A percentile compares a stretch with the other conserved stretches of the same genome.
Evolutionary conservation across 2,888 invertebrate species (phyloP).

Genomic region (Tetropium fuscum): DNA sequence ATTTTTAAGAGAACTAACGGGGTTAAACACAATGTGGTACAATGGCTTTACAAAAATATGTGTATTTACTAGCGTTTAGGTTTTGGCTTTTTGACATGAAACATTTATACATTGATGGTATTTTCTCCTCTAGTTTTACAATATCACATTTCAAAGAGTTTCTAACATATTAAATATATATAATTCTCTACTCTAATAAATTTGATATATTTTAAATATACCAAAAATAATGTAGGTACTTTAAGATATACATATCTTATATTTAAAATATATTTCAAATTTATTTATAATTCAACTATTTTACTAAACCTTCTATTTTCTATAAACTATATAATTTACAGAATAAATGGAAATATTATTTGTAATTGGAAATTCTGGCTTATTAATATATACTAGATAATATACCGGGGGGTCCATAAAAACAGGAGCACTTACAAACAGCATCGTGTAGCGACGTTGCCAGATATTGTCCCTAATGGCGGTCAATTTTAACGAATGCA

Average conservation of each 20-base stretch:
- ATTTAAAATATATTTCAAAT: constrained; percentile 9
- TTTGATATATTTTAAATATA: constrained; percentile 16
- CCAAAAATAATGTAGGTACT: background rate
- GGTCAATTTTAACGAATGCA: too few relatives aligned
- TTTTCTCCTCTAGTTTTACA: constrained; percentile 39
- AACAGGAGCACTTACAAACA: too few relatives aligned
- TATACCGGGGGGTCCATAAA: too few relatives aligned
- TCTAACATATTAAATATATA: constrained; percentile 36
- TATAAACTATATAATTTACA: constrained; percentile 8
- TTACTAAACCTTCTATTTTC: background rate
- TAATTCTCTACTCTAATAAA: background rate
- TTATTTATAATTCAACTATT: background rate
- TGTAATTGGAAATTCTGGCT: constrained; percentile 7
- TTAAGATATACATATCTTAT: too few relatives aligned
- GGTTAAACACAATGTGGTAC: too few relatives aligned
- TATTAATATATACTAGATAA: background rate
- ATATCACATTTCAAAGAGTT: constrained; percentile 52
- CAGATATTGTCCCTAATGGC: too few relatives aligned
- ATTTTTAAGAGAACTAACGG: too few relatives aligned
- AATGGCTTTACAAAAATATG: too few relatives aligned
- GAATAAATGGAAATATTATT: constrained; percentile 12
- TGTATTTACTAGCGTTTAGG: constrained; percentile 4
- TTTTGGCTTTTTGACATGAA: constrained; percentile 39
- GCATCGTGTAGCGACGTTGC: too few relatives aligned
- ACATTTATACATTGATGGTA: constrained; percentile 48